A percentile compares a stretch with the other conserved stretches of the same genome.
These are phyloP conservation scores for Sesamia inferens DNA, from an alignment of 2,888 invertebrate genomes.

Conservation along the genomic window DNA sequence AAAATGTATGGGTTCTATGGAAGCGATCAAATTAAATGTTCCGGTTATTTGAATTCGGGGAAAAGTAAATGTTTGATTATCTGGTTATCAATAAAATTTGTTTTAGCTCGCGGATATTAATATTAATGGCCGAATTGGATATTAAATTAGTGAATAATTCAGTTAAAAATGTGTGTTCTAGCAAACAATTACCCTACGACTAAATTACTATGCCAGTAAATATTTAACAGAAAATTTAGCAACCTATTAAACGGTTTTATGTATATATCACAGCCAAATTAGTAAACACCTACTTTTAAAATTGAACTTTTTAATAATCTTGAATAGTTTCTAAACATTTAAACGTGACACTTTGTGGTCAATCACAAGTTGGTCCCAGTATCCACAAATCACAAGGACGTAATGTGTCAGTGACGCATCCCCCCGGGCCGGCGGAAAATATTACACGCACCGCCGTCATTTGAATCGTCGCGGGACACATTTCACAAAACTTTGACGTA, in stretches of 20 bases:
- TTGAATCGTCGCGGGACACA: slow-evolving; percentile 76
- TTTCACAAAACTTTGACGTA: slow-evolving; percentile 78
- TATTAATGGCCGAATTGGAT: slow-evolving; percentile 43
- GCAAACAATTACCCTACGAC: neutral
- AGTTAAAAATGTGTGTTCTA: neutral
- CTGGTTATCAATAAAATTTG: slow-evolving; percentile 52
- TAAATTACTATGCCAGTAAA: neutral
- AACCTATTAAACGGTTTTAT: neutral
- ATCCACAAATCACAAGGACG: slow-evolving; percentile 58
- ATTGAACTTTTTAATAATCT: neutral
- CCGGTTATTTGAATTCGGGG: slow-evolving; percentile 39
- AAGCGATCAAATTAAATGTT: slow-evolving; percentile 45
- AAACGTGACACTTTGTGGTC: slow-evolving; percentile 29
- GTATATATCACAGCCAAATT: neutral
- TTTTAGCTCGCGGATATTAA: slow-evolving; percentile 35
- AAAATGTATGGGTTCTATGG: slow-evolving; percentile 38
- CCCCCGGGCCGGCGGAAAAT: slow-evolving; percentile 70
- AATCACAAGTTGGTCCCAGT: slow-evolving; percentile 34
- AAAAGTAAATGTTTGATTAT: slow-evolving; percentile 47
- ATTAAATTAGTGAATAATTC: slow-evolving; percentile 33
- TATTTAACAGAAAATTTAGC: slow-evolving; percentile 5
- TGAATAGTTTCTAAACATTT: neutral
- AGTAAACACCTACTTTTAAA: neutral
- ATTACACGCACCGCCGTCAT: slow-evolving; percentile 79
- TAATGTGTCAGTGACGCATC: slow-evolving; percentile 58